A percentile compares a stretch with the other conserved stretches of the same genome.
Conservation (phyloP, 2,888 invertebrate genomes). For the Idaea biselata region DNA sequence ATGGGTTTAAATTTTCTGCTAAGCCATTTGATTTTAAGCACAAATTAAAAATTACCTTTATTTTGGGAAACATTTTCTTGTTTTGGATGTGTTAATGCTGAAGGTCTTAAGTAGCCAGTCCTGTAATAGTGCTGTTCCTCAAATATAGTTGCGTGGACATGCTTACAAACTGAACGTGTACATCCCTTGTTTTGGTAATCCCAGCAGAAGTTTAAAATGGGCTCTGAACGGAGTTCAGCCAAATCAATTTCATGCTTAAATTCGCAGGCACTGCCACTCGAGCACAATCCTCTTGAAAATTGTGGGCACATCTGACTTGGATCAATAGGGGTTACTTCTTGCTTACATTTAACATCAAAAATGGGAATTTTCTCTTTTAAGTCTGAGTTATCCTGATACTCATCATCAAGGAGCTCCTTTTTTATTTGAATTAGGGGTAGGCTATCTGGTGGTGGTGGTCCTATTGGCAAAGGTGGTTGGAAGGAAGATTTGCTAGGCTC, state of each 20-base stretch:
- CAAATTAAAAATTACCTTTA: background rate
- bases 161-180: background rate
- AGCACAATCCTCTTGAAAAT: background rate
- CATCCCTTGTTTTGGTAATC: background rate
- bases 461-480: background rate
- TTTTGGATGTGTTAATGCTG: background rate
- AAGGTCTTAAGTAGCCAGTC: constrained; percentile 22
- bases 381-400: background rate
- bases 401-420: background rate
- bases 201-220: background rate
- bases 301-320: background rate
- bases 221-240: background rate
- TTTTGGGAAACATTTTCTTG: background rate
- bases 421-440: background rate
- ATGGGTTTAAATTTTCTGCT: background rate
- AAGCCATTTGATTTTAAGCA: background rate
- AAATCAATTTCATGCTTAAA: background rate
- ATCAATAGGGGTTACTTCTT: constrained; percentile 20
- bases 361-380: background rate
- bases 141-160: constrained; percentile 39
- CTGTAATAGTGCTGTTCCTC: constrained; percentile 40
- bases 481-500: background rate
- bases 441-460: background rate
- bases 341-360: constrained; percentile 17
- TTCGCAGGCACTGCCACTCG: background rate